Evolutionary conservation across 2,113 vertebrate genomes (phyloP).

Genomic region (Zapornia atra): DNA sequence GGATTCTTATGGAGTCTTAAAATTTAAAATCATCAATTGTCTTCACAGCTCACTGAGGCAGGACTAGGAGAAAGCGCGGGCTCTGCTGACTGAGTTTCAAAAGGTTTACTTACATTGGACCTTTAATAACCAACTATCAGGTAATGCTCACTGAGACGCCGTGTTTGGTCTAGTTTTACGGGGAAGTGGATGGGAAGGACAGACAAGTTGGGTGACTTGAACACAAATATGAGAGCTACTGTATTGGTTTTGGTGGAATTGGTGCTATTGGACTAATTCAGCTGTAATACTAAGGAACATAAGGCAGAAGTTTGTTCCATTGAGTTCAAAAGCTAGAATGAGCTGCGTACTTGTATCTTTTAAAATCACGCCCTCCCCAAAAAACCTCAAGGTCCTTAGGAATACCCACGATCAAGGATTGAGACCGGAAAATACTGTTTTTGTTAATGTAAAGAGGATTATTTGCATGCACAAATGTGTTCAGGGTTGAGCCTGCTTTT

Average conservation of each 20-base stretch:
- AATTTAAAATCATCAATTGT: no score
- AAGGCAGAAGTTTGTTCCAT: background rate
- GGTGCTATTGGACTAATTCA: background rate
- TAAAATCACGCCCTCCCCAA: background rate
- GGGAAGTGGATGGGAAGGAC: background rate
- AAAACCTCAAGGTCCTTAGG: background rate
- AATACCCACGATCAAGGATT: background rate
- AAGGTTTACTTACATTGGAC: background rate
- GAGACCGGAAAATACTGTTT: background rate
- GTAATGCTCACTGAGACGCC: background rate
- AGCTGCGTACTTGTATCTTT: background rate
- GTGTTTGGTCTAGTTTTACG: background rate
- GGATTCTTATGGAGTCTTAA: background rate
- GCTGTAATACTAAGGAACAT: background rate
- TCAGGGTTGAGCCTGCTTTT: background rate
- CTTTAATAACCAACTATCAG: background rate
- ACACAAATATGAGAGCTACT: background rate
- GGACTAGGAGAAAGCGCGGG: background rate
- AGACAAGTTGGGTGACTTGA: background rate
- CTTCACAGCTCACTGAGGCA: background rate
- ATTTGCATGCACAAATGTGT: background rate
- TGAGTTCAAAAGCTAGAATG: background rate
- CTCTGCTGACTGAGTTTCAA: background rate
- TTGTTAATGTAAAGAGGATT: background rate
- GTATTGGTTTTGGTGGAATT: background rate